Conservation (phyloP, 1,140 invertebrate genomes). For the Drosophila sturtevanti region DNA sequence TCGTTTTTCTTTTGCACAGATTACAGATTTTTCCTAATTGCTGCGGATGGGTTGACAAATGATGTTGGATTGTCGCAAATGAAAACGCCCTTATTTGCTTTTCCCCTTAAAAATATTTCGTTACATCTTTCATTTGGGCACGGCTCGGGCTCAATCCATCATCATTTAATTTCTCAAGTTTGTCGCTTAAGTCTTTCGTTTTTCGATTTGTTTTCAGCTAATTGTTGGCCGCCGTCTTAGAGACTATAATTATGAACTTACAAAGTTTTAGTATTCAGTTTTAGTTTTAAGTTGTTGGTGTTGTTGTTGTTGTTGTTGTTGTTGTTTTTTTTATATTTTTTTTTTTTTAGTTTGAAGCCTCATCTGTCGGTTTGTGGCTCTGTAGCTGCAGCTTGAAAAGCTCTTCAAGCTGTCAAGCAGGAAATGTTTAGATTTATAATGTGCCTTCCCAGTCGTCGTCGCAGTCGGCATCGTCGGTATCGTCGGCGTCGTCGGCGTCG, state of each 20-base stretch:
- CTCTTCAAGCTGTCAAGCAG: conserved; percentile 79
- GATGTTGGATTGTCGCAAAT: conserved; percentile 16
- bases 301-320: conserved; percentile 33
- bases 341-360: conserved; percentile 70
- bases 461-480: not conserved
- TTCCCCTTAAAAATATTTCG: conserved; percentile 1
- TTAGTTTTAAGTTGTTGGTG: conserved; percentile 38
- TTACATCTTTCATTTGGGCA: conserved; percentile 23
- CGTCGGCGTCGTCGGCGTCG: conserved; percentile 12
- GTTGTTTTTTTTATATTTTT: conserved; percentile 26
- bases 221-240: conserved; percentile 72
- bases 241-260: conserved; percentile 74
- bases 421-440: conserved; percentile 80
- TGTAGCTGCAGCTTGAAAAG: conserved; percentile 41
- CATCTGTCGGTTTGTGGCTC: conserved; percentile 65
- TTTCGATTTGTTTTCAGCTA: conserved; percentile 75
- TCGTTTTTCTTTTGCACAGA: not conserved
- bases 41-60: conserved; percentile 24
- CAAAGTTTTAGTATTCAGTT: conserved; percentile 34
- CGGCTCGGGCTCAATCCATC: conserved; percentile 52
- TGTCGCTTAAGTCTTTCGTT: conserved; percentile 77
- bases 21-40: conserved; percentile 14
- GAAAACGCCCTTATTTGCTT: conserved; percentile 19
- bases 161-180: conserved; percentile 58
- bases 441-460: conserved; percentile 30